Percentiles rank a stretch among this genome's conserved stretches.
These are phyloP conservation scores for Tichodroma muraria DNA, from an alignment of 2,113 vertebrate genomes.

Conservation along the genomic window DNA sequence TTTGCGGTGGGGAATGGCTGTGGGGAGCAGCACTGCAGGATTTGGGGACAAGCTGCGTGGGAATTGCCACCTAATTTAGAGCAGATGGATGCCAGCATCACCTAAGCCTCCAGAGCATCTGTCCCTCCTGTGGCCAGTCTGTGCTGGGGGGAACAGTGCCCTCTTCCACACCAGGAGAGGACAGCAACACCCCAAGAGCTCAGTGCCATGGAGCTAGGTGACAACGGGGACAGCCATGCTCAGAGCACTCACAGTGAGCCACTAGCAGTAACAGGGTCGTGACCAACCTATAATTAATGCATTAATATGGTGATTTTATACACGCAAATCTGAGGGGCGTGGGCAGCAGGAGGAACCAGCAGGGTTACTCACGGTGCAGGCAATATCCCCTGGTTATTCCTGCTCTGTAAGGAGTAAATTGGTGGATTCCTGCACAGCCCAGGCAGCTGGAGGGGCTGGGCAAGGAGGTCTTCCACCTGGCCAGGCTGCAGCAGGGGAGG, in stretches of 20 bases:
- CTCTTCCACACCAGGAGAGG: not conserved
- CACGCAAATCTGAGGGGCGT: fast-evolving
- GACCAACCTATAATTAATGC: not conserved
- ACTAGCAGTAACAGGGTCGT: fast-evolving
- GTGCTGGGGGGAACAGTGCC: not conserved
- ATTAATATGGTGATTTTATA: not conserved
- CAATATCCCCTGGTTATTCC: not conserved
- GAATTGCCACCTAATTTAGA: not conserved
- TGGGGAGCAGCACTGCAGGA: not conserved
- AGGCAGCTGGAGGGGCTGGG: not conserved
- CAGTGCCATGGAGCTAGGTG: not conserved
- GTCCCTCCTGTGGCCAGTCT: not conserved
- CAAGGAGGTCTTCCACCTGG: not conserved
- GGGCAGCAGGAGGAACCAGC: not conserved
- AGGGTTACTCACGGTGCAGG: not conserved
- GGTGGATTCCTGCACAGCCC: not conserved
- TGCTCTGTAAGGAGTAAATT: not conserved
- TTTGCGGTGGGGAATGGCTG: not conserved
- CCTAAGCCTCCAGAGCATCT: not conserved
- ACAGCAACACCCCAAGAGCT: not conserved
- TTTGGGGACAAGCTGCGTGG: not conserved
- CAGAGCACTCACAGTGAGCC: not conserved
- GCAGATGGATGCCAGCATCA: not conserved
- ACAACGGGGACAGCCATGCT: not conserved
- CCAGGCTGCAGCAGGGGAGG: not conserved